Conservation (phyloP, 1,140 invertebrate species). For the Plodia interpunctella region DNA sequence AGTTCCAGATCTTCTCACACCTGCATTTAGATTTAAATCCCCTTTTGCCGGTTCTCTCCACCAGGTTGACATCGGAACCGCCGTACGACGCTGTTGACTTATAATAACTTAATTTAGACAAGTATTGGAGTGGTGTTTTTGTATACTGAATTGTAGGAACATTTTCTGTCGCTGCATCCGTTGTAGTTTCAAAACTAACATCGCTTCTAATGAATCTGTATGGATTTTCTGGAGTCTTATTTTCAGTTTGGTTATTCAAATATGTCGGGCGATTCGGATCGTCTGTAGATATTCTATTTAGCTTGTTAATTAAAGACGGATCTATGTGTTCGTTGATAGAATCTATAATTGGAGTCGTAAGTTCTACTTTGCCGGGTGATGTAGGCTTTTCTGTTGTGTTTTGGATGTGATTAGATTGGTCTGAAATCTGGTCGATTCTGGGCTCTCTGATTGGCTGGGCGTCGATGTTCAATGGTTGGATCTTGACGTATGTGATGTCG, state of each 20-base stretch:
- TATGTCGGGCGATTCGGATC: slow-evolving; percentile 1
- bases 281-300: slow-evolving; percentile 9
- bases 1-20: slow-evolving; percentile 72
- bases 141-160: slow-evolving; percentile 22
- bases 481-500: slow-evolving; percentile 47
- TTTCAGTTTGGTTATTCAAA: slow-evolving; percentile 7
- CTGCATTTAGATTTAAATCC: slow-evolving; percentile 60
- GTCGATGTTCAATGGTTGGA: slow-evolving; percentile 24
- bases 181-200: slow-evolving; percentile 24
- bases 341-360: not conserved
- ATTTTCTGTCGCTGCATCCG: slow-evolving; percentile 18
- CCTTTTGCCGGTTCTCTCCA: slow-evolving; percentile 38
- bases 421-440: too few species aligned
- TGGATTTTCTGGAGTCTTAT: slow-evolving; percentile 11
- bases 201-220: slow-evolving; percentile 27
- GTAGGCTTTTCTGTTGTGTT: not conserved
- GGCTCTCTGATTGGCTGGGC: slow-evolving; percentile 4
- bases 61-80: slow-evolving; percentile 31
- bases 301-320: not conserved
- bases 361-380: not conserved
- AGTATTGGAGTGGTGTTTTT: slow-evolving; percentile 26
- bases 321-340: not conserved
- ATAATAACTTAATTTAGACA: slow-evolving; percentile 50
- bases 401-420: not conserved
- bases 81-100: slow-evolving; percentile 26